phyloP scores from a whole-genome alignment of 2,888 invertebrate genomes.

The Drosophila pegasa region DNA sequence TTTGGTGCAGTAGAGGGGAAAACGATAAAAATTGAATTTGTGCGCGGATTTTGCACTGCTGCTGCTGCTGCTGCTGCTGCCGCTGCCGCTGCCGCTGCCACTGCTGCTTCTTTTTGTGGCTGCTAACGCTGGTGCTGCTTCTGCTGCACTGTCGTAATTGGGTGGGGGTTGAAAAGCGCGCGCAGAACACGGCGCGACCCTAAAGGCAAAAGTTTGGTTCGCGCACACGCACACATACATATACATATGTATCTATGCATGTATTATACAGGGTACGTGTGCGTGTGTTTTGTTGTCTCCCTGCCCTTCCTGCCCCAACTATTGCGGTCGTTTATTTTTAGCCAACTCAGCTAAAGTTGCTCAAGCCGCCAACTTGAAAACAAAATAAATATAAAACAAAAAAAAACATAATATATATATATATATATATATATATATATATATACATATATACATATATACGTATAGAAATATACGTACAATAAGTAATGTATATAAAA shows the following conservation, averaged over 20 bases:
- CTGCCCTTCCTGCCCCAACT: constrained; percentile 37
- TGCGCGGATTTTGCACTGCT: constrained; percentile 65
- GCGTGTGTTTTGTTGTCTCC: constrained; percentile 30
- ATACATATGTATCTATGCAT: constrained; percentile 1
- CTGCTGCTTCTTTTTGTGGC: constrained; percentile 37
- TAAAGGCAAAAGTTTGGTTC: constrained; percentile 55
- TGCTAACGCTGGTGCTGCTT: constrained; percentile 21
- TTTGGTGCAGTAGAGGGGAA: constrained; percentile 20
- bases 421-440: not conserved
- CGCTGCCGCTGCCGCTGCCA: constrained; percentile 5
- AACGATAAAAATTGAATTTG: constrained; percentile 71
- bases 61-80: constrained; percentile 23
- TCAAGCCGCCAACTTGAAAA: constrained; percentile 78
- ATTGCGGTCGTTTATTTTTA: constrained; percentile 77
- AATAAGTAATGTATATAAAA: constrained; percentile 6
- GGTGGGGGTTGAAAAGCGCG: constrained; percentile 79
- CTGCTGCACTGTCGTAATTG: constrained; percentile 39
- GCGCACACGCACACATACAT: constrained; percentile 50
- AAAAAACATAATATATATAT: not conserved
- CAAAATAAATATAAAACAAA: constrained; percentile 17
- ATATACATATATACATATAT: constrained; percentile 8
- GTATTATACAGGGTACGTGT: constrained; percentile 18
- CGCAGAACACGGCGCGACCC: constrained; percentile 63
- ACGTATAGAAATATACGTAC: constrained; percentile 5
- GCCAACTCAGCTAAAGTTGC: constrained; percentile 77